Percentiles rank a stretch among this genome's conserved stretches.
Conservation (phyloP, 1,140 invertebrate species). For the Meteorus sp. region DNA sequence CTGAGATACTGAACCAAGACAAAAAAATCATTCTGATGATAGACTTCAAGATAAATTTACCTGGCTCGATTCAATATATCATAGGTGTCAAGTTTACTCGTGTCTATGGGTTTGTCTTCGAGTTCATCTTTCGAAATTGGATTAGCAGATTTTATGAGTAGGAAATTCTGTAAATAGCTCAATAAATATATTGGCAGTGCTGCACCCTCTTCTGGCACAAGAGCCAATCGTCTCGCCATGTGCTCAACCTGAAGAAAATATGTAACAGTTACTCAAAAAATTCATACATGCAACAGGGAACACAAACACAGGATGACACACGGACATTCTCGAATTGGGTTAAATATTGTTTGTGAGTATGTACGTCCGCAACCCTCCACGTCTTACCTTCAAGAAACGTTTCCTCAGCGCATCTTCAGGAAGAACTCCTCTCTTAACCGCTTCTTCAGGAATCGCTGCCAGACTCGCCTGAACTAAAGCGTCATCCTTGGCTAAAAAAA, state of each 20-base stretch:
- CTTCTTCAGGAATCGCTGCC: constrained; percentile 68
- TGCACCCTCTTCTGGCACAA: constrained; percentile 82
- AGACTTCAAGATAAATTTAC: constrained; percentile 53
- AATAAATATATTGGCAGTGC: constrained; percentile 79
- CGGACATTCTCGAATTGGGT: too few species aligned
- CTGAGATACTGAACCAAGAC: neutral
- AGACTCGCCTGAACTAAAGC: constrained; percentile 74
- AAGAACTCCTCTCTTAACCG: constrained; percentile 47
- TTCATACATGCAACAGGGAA: too few species aligned
- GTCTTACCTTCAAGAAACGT: constrained; percentile 77
- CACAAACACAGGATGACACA: too few species aligned
- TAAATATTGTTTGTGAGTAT: constrained; percentile 4
- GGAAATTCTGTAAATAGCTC: constrained; percentile 82
- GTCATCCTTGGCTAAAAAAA: constrained; percentile 63
- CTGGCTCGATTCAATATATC: constrained; percentile 85
- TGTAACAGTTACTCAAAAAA: neutral
- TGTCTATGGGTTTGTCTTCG: constrained; percentile 70
- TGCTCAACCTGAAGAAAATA: constrained; percentile 64
- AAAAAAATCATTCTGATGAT: neutral
- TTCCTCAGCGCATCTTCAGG: constrained; percentile 83
- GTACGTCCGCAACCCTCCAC: constrained; percentile 17
- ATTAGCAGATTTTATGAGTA: constrained; percentile 68
- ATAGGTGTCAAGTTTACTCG: constrained; percentile 76
- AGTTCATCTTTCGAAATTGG: constrained; percentile 71
- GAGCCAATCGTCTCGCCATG: constrained; percentile 73